Evolutionary conservation across 2,888 invertebrate species (phyloP).

Genomic region (Sarcophaga subvicina): DNA sequence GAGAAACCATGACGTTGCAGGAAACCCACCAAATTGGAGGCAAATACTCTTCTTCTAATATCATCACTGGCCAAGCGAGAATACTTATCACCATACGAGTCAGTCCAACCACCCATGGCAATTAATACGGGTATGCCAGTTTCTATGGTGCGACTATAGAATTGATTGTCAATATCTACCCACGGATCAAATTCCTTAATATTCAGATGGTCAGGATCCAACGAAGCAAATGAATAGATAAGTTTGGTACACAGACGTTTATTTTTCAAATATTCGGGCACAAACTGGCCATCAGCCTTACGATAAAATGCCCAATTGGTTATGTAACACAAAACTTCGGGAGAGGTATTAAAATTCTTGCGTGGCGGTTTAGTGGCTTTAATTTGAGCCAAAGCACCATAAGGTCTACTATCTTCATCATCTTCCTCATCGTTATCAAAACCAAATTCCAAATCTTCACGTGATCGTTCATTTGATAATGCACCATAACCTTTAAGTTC

Average conservation of each 20-base stretch:
- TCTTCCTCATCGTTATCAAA: slow-evolving; percentile 47
- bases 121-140: slow-evolving; percentile 87
- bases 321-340: slow-evolving; percentile 91
- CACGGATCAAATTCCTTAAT: slow-evolving; percentile 93
- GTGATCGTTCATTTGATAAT: slow-evolving; percentile 51
- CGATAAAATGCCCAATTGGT: slow-evolving; percentile 95
- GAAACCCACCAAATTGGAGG: slow-evolving; percentile 87
- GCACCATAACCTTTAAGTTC: slow-evolving; percentile 74
- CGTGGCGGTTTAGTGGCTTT: slow-evolving; percentile 69
- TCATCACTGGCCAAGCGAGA: slow-evolving; percentile 89
- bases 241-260: slow-evolving; percentile 91
- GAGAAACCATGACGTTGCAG: slow-evolving; percentile 89
- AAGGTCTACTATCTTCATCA: slow-evolving; percentile 66
- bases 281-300: slow-evolving; percentile 91
- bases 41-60: slow-evolving; percentile 87
- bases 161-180: slow-evolving; percentile 93
- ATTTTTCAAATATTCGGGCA: slow-evolving; percentile 92
- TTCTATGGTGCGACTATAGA: slow-evolving; percentile 90
- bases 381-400: slow-evolving; percentile 76
- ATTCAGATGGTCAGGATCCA: slow-evolving; percentile 90
- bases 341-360: slow-evolving; percentile 75
- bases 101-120: slow-evolving; percentile 97
- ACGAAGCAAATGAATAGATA: slow-evolving; percentile 93
- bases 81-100: slow-evolving; percentile 94
- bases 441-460: neutral